Evolutionary conservation across 2,797 vertebrate species (phyloP).

Genomic region (Centropyge bicolor): DNA sequence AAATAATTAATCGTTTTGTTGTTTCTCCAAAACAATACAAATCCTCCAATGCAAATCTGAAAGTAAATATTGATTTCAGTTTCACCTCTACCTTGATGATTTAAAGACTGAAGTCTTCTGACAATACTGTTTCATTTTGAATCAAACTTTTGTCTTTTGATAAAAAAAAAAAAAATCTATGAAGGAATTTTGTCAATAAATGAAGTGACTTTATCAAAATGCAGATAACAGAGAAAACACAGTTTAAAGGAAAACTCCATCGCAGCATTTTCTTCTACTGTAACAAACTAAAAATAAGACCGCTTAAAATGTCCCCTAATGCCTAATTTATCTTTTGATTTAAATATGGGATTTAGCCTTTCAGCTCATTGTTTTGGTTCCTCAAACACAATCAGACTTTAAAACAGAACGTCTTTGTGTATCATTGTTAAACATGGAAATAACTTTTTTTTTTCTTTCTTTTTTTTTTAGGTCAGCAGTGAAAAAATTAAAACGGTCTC

Average conservation of each 20-base stretch:
- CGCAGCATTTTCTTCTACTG: no score
- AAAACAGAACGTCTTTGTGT: no score
- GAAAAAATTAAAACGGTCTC: no score
- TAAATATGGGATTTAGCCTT: no score
- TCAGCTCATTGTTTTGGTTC: not conserved
- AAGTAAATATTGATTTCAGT: not conserved
- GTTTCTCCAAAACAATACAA: not conserved
- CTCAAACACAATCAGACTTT: not conserved
- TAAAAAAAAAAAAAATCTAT: not conserved
- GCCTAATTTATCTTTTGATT: no score
- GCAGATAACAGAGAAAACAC: no score
- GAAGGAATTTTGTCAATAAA: not conserved
- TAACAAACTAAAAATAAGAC: no score
- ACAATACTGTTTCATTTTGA: not conserved
- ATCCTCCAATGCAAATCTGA: not conserved
- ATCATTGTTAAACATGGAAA: not conserved
- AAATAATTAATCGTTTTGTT: not conserved
- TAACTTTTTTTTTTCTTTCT: no score
- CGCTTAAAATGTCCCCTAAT: no score
- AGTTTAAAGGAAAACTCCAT: no score
- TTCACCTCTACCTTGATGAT: not conserved
- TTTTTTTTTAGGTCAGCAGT: not conserved
- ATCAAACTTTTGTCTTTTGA: conserved; percentile 4
- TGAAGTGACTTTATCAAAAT: no score
- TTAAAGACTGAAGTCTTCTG: not conserved